Evolutionary conservation across 2,113 vertebrate species (phyloP).

Genomic region (Cnemophilus loriae): DNA sequence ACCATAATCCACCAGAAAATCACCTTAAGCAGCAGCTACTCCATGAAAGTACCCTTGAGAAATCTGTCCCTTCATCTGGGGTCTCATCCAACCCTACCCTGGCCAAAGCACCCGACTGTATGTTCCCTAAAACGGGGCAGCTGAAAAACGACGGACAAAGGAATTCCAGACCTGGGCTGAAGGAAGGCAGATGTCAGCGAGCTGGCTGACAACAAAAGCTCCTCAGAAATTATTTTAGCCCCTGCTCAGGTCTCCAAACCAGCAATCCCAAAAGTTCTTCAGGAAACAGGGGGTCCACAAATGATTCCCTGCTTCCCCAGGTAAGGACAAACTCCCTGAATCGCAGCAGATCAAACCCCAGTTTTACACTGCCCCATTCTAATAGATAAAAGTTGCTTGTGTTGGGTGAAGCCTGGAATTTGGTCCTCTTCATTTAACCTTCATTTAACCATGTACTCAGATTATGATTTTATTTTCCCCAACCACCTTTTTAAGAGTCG

Average conservation of each 20-base stretch:
- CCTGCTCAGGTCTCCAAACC: not conserved
- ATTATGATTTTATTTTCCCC: too few species aligned
- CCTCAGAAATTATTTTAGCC: not conserved
- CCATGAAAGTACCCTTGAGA: constrained; percentile 36
- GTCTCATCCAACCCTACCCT: not conserved
- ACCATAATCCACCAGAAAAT: constrained; percentile 52
- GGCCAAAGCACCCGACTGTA: not conserved
- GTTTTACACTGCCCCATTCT: not conserved
- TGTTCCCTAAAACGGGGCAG: not conserved
- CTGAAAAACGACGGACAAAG: not conserved
- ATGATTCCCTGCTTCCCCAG: not conserved
- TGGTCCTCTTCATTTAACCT: not conserved
- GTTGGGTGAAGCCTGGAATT: not conserved
- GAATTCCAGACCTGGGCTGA: constrained; percentile 15
- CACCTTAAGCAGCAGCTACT: constrained; percentile 31
- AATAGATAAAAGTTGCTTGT: not conserved
- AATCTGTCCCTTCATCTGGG: constrained; percentile 8
- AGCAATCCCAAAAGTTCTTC: not conserved
- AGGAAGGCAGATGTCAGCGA: not conserved
- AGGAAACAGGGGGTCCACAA: not conserved
- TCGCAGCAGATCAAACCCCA: not conserved
- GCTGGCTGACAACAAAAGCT: not conserved
- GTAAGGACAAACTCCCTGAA: not conserved
- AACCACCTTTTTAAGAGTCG: not conserved
- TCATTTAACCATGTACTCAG: not conserved